Evolutionary conservation across 2,888 invertebrate species (phyloP).

Genomic region (Volucella inflata): DNA sequence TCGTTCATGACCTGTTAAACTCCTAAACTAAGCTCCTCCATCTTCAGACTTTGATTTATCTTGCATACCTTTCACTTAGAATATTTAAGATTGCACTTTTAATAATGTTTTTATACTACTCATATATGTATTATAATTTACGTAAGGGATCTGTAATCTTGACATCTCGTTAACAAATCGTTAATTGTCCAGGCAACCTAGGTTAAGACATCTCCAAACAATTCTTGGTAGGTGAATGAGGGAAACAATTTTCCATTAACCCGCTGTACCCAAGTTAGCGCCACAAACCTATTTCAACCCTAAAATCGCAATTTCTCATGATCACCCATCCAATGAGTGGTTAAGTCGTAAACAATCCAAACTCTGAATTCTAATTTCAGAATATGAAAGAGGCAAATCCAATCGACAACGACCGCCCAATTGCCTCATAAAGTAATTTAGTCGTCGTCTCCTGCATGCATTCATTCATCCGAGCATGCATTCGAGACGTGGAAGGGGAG

Average conservation of each 20-base stretch:
- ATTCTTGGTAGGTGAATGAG: not conserved
- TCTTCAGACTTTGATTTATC: too few relatives aligned
- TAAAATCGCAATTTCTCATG: conserved; percentile 46
- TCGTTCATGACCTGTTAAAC: too few relatives aligned
- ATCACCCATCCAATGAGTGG: conserved; percentile 61
- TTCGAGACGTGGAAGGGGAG: conserved; percentile 2
- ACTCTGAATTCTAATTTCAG: conserved; percentile 21
- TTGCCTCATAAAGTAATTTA: conserved; percentile 67
- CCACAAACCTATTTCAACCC: conserved; percentile 16
- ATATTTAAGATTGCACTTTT: too few relatives aligned
- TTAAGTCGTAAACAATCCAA: conserved; percentile 64
- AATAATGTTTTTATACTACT: too few relatives aligned
- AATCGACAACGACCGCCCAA: conserved; percentile 41
- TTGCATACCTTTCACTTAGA: too few relatives aligned
- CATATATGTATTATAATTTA: too few relatives aligned
- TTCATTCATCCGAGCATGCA: conserved; percentile 31
- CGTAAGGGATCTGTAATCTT: too few relatives aligned
- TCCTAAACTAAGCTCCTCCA: too few relatives aligned
- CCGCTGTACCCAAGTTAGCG: conserved; percentile 3
- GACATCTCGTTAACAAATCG: conserved; percentile 17
- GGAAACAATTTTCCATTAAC: conserved; percentile 35
- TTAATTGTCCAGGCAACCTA: not conserved
- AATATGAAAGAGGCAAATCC: conserved; percentile 32
- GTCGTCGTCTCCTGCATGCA: conserved; percentile 24
- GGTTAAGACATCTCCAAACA: conserved; percentile 35